Evolutionary conservation across 2,888 invertebrate species (phyloP), one percentile per base, ranked within the genome.

Genomic region (Dasysyrphus tricinctus): DNA sequence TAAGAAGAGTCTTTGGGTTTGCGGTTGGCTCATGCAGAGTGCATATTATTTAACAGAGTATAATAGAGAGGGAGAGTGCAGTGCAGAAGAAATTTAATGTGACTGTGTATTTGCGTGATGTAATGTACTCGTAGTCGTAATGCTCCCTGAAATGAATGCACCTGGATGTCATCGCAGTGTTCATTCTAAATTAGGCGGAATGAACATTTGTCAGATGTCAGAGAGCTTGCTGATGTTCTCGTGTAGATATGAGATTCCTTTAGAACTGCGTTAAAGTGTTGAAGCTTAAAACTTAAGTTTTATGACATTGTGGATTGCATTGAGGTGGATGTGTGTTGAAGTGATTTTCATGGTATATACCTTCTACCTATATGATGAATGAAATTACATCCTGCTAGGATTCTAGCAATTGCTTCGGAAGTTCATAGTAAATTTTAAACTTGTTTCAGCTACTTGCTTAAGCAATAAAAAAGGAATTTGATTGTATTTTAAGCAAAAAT

Each of bases 141-240:
- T 54, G 29, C 14, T 54, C 54, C 8, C 29, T 54, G 29, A 54
- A 32, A 54, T 54, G 54, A 73, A 72, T 54, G 51, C 56, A 74
- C n/a, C 57, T 77, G 61, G 49, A 24, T 39, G 57, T 37, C 39
- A 47, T 42, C 72, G 42, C 63, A 65, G 57, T 56, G 51, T 80
- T 80, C 42, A 24, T 63, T 63, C 69, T 69, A 74, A 70, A 80
- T 85, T 79, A 78, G 77, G 77, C 69, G 49, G 69, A 80, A 77
- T 44, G 74, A 70, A 65, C 76, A 78, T 85, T 85, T 85, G 77
- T 85, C 80, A 85, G 69, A 85, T 44, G 80, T 74, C 80, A 78
- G 51, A 74, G 51, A 37, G 37, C 80, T 34, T 16, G 24, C 9
- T 73, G 59, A 32, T 32, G 32, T n/a, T n/a, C n/a, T n/a, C n/a